Conservation (phyloP, 2,888 invertebrate genomes). For the Steinernema hermaphroditum region DNA sequence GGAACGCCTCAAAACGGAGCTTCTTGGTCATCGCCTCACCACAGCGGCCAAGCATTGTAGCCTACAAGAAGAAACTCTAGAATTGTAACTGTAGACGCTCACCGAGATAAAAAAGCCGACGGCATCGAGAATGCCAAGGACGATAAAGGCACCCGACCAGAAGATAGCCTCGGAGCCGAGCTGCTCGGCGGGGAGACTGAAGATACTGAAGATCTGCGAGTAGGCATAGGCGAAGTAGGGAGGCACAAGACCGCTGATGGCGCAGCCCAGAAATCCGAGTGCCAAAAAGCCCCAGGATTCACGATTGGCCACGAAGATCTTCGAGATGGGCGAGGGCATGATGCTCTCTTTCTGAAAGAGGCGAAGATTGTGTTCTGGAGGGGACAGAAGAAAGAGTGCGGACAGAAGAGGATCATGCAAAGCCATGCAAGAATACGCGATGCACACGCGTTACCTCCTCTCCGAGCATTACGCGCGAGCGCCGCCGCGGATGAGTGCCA, state of each 20-base stretch:
- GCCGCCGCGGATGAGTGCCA: too few relatives aligned
- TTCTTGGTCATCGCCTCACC: slow-evolving; percentile 67
- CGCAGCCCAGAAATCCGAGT: slow-evolving; percentile 62
- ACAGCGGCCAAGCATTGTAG: slow-evolving; percentile 66
- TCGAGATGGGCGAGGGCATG: slow-evolving; percentile 50
- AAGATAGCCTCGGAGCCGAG: slow-evolving; percentile 68
- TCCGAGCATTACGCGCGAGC: too few relatives aligned
- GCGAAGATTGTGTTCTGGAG: neutral
- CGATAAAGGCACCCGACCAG: slow-evolving; percentile 71
- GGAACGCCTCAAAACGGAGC: slow-evolving; percentile 68
- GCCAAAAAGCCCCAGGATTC: slow-evolving; percentile 54
- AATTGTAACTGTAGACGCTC: neutral
- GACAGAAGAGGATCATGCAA: neutral
- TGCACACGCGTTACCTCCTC: too few relatives aligned
- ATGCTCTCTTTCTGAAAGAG: neutral
- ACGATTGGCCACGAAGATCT: slow-evolving; percentile 59
- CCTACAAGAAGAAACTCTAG: slow-evolving; percentile 47
- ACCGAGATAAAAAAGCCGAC: slow-evolving; percentile 68
- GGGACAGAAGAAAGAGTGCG: neutral
- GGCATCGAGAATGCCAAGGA: slow-evolving; percentile 68
- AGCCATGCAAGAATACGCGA: too few relatives aligned
- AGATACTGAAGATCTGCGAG: slow-evolving; percentile 69
- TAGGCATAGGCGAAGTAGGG: slow-evolving; percentile 70
- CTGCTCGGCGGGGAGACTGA: slow-evolving; percentile 68
- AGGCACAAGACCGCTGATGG: slow-evolving; percentile 68